Evolutionary conservation across 2,797 vertebrate species (phyloP).

Genomic region (Malacoctenus gilli): DNA sequence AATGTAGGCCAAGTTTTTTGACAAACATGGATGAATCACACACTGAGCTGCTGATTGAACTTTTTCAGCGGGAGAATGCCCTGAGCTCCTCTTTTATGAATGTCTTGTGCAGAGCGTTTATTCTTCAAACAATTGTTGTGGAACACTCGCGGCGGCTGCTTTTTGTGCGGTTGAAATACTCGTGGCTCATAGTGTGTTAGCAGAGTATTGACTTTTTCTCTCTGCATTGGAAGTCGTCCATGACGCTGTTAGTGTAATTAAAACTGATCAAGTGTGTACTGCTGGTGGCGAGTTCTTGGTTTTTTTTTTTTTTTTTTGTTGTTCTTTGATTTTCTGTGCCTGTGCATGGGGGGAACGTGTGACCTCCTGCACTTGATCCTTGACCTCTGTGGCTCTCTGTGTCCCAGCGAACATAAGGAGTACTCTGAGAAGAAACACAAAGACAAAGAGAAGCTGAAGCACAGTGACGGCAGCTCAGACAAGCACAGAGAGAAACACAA

Average conservation of each 20-base stretch:
- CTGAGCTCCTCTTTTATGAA: conserved; percentile 24
- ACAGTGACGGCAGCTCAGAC: conserved; percentile 85
- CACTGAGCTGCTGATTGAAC: not conserved
- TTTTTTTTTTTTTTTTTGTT: too few species aligned
- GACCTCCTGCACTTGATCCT: conserved; percentile 46
- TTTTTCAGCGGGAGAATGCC: not conserved
- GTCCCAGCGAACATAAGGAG: conserved; percentile 91
- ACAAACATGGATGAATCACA: conserved; percentile 1
- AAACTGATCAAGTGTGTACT: not conserved
- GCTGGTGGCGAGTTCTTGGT: conserved; percentile 1
- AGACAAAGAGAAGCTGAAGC: conserved; percentile 85
- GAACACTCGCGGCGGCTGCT: conserved; percentile 9
- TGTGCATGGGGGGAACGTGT: too few species aligned
- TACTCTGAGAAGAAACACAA: conserved; percentile 95
- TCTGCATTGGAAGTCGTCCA: not conserved
- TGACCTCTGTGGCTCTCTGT: conserved; percentile 47
- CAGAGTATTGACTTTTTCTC: not conserved
- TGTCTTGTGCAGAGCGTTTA: conserved; percentile 38
- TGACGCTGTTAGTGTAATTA: not conserved
- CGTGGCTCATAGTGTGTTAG: conserved; percentile 1
- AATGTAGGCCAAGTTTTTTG: too few species aligned
- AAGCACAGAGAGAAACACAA: conserved; percentile 85
- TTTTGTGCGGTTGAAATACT: conserved; percentile 26
- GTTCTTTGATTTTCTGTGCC: too few species aligned
- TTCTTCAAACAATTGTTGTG: conserved; percentile 8